Conservation (phyloP, 2,797 vertebrate genomes). For the Rhynchonycteris naso region DNA sequence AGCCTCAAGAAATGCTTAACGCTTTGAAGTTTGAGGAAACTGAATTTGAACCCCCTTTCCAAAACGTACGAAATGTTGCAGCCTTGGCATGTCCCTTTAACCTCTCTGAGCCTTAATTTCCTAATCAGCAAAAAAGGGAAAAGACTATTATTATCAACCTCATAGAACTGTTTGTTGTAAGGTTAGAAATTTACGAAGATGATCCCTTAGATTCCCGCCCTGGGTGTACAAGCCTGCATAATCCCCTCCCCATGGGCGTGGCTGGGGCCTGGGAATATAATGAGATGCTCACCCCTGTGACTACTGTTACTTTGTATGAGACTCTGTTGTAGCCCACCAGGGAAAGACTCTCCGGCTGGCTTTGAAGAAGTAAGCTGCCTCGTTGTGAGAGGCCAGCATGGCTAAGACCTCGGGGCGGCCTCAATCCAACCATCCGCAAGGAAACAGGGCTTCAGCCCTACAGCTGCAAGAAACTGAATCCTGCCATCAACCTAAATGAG, state of each 20-base stretch:
- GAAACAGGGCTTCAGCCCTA: background rate
- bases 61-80: background rate
- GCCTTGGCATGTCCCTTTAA: background rate
- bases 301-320: background rate
- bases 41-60: background rate
- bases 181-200: background rate
- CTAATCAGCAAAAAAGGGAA: conserved; percentile 12
- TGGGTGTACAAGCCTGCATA: background rate
- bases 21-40: background rate
- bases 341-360: background rate
- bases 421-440: background rate
- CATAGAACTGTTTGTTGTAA: background rate
- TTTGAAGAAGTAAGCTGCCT: background rate
- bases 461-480: background rate
- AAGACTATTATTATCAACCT: background rate
- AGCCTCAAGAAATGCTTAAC: background rate
- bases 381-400: background rate
- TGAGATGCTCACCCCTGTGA: background rate
- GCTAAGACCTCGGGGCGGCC: background rate
- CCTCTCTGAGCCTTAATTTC: background rate
- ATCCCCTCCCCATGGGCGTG: background rate
- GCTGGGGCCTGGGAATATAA: background rate
- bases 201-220: background rate
- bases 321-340: background rate
- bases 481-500: background rate